phyloP scores from a whole-genome alignment of 2,797 vertebrate genomes.

The Heterohyrax brucei region DNA sequence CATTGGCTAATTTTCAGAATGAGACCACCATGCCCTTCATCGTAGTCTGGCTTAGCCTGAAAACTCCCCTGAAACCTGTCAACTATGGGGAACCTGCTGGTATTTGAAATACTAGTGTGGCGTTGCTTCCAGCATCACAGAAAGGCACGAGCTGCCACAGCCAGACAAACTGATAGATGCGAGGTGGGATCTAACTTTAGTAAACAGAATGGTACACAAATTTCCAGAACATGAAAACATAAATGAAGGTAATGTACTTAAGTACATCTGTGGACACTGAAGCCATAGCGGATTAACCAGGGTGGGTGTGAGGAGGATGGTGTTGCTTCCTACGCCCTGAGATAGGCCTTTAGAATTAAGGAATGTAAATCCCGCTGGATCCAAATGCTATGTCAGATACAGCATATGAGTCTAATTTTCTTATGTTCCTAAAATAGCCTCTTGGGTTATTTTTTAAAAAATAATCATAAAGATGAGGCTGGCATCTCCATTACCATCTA shows the following conservation, averaged over 20 bases:
- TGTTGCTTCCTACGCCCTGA: neutral
- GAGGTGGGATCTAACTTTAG: neutral
- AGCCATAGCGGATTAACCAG: neutral
- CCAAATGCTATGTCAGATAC: neutral
- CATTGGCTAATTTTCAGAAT: no score
- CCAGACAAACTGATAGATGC: neutral
- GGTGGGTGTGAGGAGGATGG: neutral
- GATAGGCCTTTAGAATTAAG: neutral
- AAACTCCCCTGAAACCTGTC: neutral
- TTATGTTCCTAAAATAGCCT: neutral
- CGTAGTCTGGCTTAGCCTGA: neutral
- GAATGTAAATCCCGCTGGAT: neutral
- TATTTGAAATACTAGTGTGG: neutral
- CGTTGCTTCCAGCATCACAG: neutral
- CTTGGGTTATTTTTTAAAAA: neutral
- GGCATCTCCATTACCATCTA: neutral
- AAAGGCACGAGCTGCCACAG: neutral
- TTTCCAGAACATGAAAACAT: neutral
- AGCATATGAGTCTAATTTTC: neutral
- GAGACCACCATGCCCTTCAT: no score
- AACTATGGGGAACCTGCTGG: neutral
- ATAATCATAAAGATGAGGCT: neutral
- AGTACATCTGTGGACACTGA: no score
- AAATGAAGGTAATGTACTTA: neutral
- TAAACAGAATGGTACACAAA: neutral